A percentile compares a stretch with the other conserved stretches of the same genome.
Conservation (phyloP, 2,888 invertebrate genomes). For the Sminthurinus aureus region DNA sequence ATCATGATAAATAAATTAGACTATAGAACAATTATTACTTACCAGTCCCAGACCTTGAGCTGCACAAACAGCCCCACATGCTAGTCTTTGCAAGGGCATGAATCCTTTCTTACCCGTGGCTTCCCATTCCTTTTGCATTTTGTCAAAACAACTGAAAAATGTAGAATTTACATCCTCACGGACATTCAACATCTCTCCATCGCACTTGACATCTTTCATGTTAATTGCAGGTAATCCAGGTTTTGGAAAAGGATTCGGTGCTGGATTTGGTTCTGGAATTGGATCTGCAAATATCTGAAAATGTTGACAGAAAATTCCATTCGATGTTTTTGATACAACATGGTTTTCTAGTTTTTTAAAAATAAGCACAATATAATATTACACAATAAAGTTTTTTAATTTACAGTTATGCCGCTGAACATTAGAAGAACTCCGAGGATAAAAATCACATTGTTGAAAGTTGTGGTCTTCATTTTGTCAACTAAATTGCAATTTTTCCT, state of each 20-base stretch:
- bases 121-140: conserved; percentile 17
- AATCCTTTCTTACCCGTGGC: conserved; percentile 29
- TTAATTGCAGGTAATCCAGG: conserved; percentile 24
- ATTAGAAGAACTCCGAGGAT: not conserved
- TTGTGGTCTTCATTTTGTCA: no score
- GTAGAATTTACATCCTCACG: not conserved
- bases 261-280: not conserved
- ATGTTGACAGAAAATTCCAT: not conserved
- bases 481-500: no score
- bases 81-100: conserved; percentile 27
- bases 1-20: no score
- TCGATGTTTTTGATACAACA: not conserved
- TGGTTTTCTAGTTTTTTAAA: not conserved
- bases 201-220: conserved; percentile 45
- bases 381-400: no score
- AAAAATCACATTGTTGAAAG: no score
- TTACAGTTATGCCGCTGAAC: not conserved
- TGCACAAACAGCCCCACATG: conserved; percentile 25
- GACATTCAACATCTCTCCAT: conserved; percentile 42
- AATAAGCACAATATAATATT: no score
- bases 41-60: conserved; percentile 21
- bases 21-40: not conserved
- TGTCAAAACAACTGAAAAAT: conserved; percentile 11
- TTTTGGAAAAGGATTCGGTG: conserved; percentile 1
- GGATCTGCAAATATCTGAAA: not conserved